Percentiles rank a stretch among this genome's conserved stretches.
These are phyloP conservation scores for Pantherophis guttatus DNA, from an alignment of 2,113 vertebrate species.

Conservation along the genomic window DNA sequence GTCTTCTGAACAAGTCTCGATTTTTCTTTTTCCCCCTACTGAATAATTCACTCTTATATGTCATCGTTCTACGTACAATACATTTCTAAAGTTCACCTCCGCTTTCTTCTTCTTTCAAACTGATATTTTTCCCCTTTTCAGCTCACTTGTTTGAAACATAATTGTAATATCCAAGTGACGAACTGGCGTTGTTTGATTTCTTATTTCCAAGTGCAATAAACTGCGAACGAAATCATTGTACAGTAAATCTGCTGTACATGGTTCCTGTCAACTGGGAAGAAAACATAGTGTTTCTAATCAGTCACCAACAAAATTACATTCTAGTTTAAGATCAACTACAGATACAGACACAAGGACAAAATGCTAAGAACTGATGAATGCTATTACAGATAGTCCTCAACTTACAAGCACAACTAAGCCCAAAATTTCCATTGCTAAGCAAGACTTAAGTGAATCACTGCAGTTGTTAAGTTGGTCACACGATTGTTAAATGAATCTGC, in stretches of 20 bases:
- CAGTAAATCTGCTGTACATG: constrained; percentile 6
- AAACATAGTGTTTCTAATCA: background rate
- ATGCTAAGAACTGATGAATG: background rate
- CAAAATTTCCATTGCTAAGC: background rate
- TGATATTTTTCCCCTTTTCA: background rate
- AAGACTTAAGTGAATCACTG: too few species aligned
- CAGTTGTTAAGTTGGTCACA: too few species aligned
- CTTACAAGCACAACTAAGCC: background rate
- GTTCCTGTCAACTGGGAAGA: background rate
- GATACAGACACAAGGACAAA: background rate
- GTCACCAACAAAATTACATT: background rate
- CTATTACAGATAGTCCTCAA: background rate
- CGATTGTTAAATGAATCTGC: too few species aligned
- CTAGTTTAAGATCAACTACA: constrained; percentile 6
- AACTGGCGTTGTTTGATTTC: background rate
- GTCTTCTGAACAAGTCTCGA: background rate
- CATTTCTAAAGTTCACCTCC: background rate
- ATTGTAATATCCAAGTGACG: background rate
- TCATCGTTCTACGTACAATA: background rate
- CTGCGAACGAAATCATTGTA: constrained; percentile 14
- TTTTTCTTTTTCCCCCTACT: background rate
- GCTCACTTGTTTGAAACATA: constrained; percentile 10
- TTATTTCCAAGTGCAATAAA: constrained; percentile 7
- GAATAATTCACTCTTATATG: constrained; percentile 1
- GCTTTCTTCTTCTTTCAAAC: background rate